These are phyloP conservation scores for Cariama cristata DNA, from an alignment of 2,113 vertebrate genomes.

Conservation along the genomic window DNA sequence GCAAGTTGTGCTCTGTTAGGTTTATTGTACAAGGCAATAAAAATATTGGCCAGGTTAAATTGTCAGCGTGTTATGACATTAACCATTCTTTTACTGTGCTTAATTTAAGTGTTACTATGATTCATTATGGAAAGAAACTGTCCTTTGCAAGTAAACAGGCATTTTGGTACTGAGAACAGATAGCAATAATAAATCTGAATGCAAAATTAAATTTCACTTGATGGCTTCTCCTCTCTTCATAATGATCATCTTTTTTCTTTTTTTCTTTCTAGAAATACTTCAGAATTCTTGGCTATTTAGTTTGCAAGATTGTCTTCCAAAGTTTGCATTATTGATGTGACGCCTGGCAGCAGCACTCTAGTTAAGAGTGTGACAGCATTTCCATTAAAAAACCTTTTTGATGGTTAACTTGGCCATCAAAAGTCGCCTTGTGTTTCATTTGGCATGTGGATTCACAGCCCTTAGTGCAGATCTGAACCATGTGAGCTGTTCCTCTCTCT, in stretches of 20 bases:
- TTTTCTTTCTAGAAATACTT: constrained; percentile 49
- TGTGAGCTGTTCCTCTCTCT: not conserved
- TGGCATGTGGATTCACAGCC: not conserved
- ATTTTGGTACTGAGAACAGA: constrained; percentile 65
- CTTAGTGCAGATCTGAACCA: not conserved
- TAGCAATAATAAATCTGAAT: constrained; percentile 62
- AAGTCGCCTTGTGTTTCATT: constrained; percentile 28
- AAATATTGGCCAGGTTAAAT: constrained; percentile 89
- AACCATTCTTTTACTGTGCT: constrained; percentile 84
- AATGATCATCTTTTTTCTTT: constrained; percentile 20
- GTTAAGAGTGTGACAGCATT: constrained; percentile 46
- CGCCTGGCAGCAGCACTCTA: constrained; percentile 44
- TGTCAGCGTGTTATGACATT: constrained; percentile 82
- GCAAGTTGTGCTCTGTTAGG: constrained; percentile 88
- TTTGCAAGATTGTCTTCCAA: constrained; percentile 67
- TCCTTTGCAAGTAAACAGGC: constrained; percentile 76
- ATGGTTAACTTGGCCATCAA: constrained; percentile 31
- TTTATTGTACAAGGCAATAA: constrained; percentile 89
- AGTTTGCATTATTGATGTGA: constrained; percentile 68
- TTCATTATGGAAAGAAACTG: constrained; percentile 78
- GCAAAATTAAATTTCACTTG: constrained; percentile 77
- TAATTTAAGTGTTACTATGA: constrained; percentile 82
- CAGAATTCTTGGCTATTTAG: constrained; percentile 64
- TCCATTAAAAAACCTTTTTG: constrained; percentile 50
- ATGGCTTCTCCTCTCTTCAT: constrained; percentile 19